phyloP scores from a whole-genome alignment of 1,140 invertebrate genomes.

The Drosophila malerkotliana region DNA sequence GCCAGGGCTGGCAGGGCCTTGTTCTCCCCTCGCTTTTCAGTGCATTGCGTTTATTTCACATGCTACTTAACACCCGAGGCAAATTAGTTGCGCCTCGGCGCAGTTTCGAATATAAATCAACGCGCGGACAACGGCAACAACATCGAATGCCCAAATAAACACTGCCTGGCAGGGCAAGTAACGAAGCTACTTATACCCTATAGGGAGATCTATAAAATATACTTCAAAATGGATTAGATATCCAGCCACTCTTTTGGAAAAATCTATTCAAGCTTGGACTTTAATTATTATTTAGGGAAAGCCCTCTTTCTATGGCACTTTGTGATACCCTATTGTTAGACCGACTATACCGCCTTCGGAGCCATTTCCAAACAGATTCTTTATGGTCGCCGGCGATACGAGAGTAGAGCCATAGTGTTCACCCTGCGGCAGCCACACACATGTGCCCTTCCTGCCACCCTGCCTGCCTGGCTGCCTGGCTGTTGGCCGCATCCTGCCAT shows the following conservation, averaged over 20 bases:
- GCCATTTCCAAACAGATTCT: slow-evolving; percentile 52
- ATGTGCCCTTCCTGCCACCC: slow-evolving; percentile 6
- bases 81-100: slow-evolving; percentile 76
- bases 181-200: neutral
- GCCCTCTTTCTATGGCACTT: too few species aligned
- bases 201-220: neutral
- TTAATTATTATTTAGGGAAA: too few species aligned
- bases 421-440: slow-evolving; percentile 43
- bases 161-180: neutral
- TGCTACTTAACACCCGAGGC: slow-evolving; percentile 77
- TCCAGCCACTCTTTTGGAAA: too few species aligned
- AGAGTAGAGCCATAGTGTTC: slow-evolving; percentile 37
- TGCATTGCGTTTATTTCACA: slow-evolving; percentile 42
- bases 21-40: neutral
- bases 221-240: too few species aligned
- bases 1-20: neutral
- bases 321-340: too few species aligned
- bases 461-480: neutral
- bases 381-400: slow-evolving; percentile 51
- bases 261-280: too few species aligned
- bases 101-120: slow-evolving; percentile 74
- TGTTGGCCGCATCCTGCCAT: neutral
- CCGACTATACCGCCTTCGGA: slow-evolving; percentile 13
- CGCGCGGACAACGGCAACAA: slow-evolving; percentile 41
- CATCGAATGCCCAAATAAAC: slow-evolving; percentile 2